Evolutionary conservation across 2,797 vertebrate species (phyloP), one percentile per base, ranked within the genome.

Genomic region (Hemitrygon akajei): DNA sequence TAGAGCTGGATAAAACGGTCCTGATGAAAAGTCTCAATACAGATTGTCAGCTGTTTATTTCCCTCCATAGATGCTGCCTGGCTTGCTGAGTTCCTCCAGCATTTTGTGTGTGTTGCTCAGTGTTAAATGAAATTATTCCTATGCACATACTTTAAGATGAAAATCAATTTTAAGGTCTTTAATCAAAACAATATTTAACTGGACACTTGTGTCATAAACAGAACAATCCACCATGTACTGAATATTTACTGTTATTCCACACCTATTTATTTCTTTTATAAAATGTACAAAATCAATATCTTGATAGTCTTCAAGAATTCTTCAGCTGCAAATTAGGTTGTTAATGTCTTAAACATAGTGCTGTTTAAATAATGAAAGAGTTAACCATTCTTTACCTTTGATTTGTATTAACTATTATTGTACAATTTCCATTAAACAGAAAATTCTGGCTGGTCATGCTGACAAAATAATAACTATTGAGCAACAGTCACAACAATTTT

Each of bases 401-500:
- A 47, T 9, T 95, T 94, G 25, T 94, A 63, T 0, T 0, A 22
- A 95, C 94, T 77, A 58, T 80, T 93, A 94, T 75, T 93, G 12
- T 66, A 71, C 9, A 76, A 63, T 94, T 94, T 94, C 47, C 94
- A 93, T 94, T 89, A 77, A 91, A 94, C 82, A n/a, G 94, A 96
- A 97, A 97, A 95, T 95, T 95, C 95, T 97, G 93, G 95, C 96
- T 94, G 96, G 94, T 95, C 96, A 97, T 94, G 94, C 97, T 93
- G 97, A 97, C 94, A 97, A 97, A 94, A 93, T 93, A 47, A 73
- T 75, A 76, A 96, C 95, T 0, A 95, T 96, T 0, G 96, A 98
- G 95, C 96, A 96, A 0, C 97, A 98, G 81, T 96, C 98, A 34
- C 96, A 96, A 86, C 97, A 98, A 94, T 94, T 98, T 2, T 95